phyloP scores from a whole-genome alignment of 2,888 invertebrate species.

The Lissocephala sabroskyi region DNA sequence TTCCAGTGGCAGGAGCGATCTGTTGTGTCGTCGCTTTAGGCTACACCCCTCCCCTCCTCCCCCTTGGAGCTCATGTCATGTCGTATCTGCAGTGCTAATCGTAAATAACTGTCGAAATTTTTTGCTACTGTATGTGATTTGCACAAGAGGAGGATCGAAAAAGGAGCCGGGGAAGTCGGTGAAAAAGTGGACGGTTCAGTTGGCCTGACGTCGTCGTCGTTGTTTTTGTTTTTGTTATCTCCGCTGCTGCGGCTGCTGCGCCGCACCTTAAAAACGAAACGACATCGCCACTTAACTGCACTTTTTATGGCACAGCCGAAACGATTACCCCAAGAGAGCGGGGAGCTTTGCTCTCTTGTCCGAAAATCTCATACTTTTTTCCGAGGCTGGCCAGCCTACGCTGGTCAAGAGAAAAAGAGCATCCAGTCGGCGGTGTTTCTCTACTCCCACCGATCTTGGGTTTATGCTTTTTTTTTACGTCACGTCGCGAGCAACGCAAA shows the following conservation, averaged over 20 bases:
- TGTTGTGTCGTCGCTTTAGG: too few relatives aligned
- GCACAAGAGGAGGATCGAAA: constrained; percentile 47
- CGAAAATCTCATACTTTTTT: too few relatives aligned
- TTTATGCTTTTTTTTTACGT: too few relatives aligned
- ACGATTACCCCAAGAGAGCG: too few relatives aligned
- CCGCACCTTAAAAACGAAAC: constrained; percentile 55
- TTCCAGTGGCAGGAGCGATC: too few relatives aligned
- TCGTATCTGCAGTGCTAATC: constrained; percentile 64
- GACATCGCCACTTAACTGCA: too few relatives aligned
- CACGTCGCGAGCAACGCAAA: constrained; percentile 59
- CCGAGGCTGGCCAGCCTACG: too few relatives aligned
- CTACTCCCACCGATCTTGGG: too few relatives aligned
- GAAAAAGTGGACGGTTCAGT: constrained; percentile 27
- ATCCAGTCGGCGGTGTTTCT: too few relatives aligned
- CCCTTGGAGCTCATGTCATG: constrained; percentile 50
- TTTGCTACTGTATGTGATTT: constrained; percentile 65
- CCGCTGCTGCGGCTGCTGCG: constrained; percentile 6
- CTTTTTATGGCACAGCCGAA: too few relatives aligned
- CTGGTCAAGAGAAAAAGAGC: constrained; percentile 44
- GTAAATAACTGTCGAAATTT: constrained; percentile 66
- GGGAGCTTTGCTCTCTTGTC: too few relatives aligned
- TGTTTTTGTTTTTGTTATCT: constrained; percentile 4
- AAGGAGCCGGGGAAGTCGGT: constrained; percentile 47
- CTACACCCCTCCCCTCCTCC: too few relatives aligned
- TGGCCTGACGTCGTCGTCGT: not conserved